Conservation (phyloP, 2,113 vertebrate genomes). For the Vulpes ferrilata region DNA sequence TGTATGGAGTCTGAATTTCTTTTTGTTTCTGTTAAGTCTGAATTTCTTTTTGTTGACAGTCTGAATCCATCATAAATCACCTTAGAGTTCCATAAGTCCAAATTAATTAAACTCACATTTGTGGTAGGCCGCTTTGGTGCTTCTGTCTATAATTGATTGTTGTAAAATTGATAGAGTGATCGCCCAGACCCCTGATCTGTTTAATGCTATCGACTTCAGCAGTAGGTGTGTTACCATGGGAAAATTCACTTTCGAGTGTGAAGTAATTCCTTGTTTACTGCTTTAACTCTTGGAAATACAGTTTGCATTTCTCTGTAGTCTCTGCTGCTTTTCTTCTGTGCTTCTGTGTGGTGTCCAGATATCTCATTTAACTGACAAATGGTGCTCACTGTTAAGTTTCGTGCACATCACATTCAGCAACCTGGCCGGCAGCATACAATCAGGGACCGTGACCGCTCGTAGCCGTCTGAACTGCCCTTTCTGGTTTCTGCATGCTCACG, state of each 20-base stretch:
- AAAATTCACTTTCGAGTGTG: background rate
- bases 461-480: background rate
- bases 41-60: background rate
- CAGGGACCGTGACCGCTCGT: background rate
- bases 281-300: background rate
- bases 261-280: background rate
- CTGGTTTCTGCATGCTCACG: background rate
- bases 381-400: background rate
- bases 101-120: background rate
- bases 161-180: background rate
- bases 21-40: background rate
- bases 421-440: background rate
- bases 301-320: slow-evolving; percentile 9
- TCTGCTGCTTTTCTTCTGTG: background rate
- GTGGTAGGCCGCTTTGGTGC: background rate
- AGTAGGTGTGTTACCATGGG: background rate
- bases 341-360: background rate
- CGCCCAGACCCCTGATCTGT: background rate
- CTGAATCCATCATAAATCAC: slow-evolving; percentile 3
- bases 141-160: background rate
- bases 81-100: background rate
- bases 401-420: background rate
- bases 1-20: background rate
- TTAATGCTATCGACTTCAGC: background rate
- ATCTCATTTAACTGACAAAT: background rate